phyloP scores from a whole-genome alignment of 2,888 invertebrate genomes.

The Parapristionchus giblindavisi region DNA sequence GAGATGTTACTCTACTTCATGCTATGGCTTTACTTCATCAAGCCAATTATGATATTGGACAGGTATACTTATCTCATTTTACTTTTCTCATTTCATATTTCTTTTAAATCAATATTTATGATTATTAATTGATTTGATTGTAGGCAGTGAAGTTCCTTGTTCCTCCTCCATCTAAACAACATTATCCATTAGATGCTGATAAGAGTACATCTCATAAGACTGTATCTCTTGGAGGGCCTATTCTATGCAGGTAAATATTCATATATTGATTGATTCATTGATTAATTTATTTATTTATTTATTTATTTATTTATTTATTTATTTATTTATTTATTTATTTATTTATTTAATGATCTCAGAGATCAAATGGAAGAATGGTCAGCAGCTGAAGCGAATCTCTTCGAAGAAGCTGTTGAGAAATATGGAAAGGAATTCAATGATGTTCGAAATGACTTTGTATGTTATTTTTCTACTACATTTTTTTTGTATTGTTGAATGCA shows the following conservation, averaged over 20 bases:
- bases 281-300: not conserved
- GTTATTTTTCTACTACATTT: constrained; percentile 70
- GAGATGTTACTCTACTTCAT: constrained; percentile 98
- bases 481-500: not conserved
- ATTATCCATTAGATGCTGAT: constrained; percentile 68
- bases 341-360: constrained; percentile 72
- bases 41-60: constrained; percentile 88
- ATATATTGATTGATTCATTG: not conserved
- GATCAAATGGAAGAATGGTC: constrained; percentile 99
- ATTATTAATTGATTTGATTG: constrained; percentile 25
- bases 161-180: constrained; percentile 71
- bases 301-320: not conserved
- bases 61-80: constrained; percentile 71
- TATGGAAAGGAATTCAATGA: constrained; percentile 99
- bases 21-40: constrained; percentile 97
- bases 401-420: constrained; percentile 92
- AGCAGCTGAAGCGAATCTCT: constrained; percentile 96
- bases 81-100: too few relatives aligned
- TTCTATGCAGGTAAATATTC: constrained; percentile 59
- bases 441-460: constrained; percentile 95
- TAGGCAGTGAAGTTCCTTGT: constrained; percentile 66
- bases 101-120: too few relatives aligned
- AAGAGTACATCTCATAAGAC: constrained; percentile 65
- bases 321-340: not conserved
- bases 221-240: constrained; percentile 67